phyloP scores from a whole-genome alignment of 2,888 invertebrate genomes.

The Willowsia nigromaculata region DNA sequence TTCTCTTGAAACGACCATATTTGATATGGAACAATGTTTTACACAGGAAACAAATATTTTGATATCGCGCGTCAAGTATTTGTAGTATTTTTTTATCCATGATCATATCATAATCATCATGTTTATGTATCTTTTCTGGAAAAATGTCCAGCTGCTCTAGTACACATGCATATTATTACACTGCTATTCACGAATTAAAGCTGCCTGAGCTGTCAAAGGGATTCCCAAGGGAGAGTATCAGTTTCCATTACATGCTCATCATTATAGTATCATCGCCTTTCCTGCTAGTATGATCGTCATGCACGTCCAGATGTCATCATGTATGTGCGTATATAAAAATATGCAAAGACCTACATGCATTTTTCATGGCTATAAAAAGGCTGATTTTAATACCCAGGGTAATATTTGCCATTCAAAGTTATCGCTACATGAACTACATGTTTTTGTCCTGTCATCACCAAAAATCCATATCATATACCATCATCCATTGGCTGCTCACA shows the following conservation, averaged over 20 bases:
- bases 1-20: neutral
- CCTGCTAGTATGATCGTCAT: neutral
- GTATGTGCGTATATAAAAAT: neutral
- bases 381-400: neutral
- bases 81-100: neutral
- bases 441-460: neutral
- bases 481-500: neutral
- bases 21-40: neutral
- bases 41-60: neutral
- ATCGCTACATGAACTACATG: neutral
- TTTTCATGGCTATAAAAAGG: neutral
- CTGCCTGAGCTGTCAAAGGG: constrained; percentile 58
- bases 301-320: neutral
- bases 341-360: neutral
- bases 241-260: constrained; percentile 60
- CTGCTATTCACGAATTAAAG: constrained; percentile 43
- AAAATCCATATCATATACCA: neutral
- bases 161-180: constrained; percentile 36
- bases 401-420: constrained; percentile 10
- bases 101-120: constrained; percentile 1
- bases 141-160: constrained; percentile 35
- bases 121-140: neutral
- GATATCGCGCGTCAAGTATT: neutral
- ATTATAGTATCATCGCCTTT: constrained; percentile 38
- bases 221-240: constrained; percentile 54